These are phyloP conservation scores for Heterocephalus glaber DNA, from an alignment of 2,113 vertebrate species.

Conservation along the genomic window DNA sequence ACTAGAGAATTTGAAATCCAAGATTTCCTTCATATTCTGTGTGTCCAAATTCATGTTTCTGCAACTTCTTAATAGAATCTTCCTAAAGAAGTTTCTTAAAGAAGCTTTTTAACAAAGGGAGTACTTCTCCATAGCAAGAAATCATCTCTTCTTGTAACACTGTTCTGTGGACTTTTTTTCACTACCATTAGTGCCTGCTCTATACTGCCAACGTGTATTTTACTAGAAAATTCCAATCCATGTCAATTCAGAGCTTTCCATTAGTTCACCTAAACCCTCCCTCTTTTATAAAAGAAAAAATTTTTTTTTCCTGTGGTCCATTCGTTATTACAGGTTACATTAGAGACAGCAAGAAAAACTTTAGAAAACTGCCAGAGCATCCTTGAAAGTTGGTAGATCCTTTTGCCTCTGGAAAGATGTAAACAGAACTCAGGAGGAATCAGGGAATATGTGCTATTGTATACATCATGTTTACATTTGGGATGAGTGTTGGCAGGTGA, in stretches of 20 bases:
- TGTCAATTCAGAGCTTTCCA: constrained; percentile 73
- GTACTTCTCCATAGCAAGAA: constrained; percentile 65
- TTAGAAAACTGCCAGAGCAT: constrained; percentile 65
- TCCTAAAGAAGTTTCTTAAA: constrained; percentile 71
- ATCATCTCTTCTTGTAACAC: constrained; percentile 64
- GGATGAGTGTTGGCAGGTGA: constrained; percentile 72
- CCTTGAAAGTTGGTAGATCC: constrained; percentile 58
- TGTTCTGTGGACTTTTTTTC: constrained; percentile 78
- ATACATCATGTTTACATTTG: constrained; percentile 86
- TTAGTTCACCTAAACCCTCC: constrained; percentile 36
- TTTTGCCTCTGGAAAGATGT: constrained; percentile 67
- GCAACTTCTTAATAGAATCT: constrained; percentile 76
- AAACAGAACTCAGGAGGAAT: constrained; percentile 79
- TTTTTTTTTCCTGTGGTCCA: constrained; percentile 22
- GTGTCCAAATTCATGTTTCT: constrained; percentile 78
- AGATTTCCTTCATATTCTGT: constrained; percentile 76
- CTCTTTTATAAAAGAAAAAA: constrained; percentile 47
- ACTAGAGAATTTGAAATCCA: constrained; percentile 80
- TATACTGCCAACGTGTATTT: constrained; percentile 74
- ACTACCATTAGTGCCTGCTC: constrained; percentile 85
- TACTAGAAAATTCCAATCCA: constrained; percentile 69
- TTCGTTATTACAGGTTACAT: constrained; percentile 65
- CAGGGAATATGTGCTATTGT: constrained; percentile 78
- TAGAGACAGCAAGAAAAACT: constrained; percentile 65
- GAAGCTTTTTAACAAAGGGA: constrained; percentile 83